Percentiles rank a stretch among this genome's conserved stretches.
These are phyloP conservation scores for Acipenser transmontanus DNA, from an alignment of 2,797 vertebrate species.

Conservation along the genomic window DNA sequence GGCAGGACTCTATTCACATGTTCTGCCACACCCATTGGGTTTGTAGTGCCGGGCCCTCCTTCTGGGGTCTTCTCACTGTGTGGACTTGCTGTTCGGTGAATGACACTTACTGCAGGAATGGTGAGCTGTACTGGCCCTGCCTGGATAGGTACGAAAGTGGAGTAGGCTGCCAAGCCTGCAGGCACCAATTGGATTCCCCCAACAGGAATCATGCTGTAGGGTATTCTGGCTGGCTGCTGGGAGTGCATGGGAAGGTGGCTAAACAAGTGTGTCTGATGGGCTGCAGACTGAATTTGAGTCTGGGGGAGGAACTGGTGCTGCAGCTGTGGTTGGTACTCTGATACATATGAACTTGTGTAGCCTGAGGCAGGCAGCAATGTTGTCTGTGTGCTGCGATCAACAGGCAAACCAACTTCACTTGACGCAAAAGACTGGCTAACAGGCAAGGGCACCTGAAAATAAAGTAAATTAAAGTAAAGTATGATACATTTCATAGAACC, in stretches of 20 bases:
- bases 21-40: constrained; percentile 65
- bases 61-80: constrained; percentile 39
- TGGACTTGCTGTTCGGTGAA: constrained; percentile 73
- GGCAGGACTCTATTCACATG: constrained; percentile 68
- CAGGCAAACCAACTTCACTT: constrained; percentile 39
- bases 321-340: constrained; percentile 43
- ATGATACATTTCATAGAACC: not conserved
- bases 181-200: constrained; percentile 91
- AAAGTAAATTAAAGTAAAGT: not conserved
- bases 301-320: constrained; percentile 42
- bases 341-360: constrained; percentile 20
- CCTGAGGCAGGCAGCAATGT: constrained; percentile 25
- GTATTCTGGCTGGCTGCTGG: constrained; percentile 74
- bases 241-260: constrained; percentile 96
- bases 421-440: constrained; percentile 5
- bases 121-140: constrained; percentile 84
- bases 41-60: constrained; percentile 12
- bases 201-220: constrained; percentile 80
- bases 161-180: constrained; percentile 79
- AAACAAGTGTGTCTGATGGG: constrained; percentile 75
- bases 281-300: constrained; percentile 32
- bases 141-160: constrained; percentile 89
- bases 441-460: not conserved
- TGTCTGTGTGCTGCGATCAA: constrained; percentile 59
- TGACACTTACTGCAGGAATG: constrained; percentile 82